Percentiles rank a stretch among this genome's conserved stretches.
Evolutionary conservation across 2,113 vertebrate species (phyloP).

Genomic region (Calidris pygmaea): DNA sequence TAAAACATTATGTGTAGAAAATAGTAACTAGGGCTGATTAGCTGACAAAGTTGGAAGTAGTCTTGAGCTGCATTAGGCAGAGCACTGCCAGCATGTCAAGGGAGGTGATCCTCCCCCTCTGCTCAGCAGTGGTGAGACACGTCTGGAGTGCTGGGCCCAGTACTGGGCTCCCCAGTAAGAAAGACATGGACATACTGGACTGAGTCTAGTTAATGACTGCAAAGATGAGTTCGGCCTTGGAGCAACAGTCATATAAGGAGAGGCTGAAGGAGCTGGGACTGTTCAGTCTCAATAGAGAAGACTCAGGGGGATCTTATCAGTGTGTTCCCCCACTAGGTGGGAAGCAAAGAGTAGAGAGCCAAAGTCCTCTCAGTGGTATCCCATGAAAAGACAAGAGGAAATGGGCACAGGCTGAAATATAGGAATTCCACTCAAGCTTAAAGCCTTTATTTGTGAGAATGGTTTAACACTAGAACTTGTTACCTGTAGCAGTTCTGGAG

Average conservation of each 20-base stretch:
- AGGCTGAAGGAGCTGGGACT: background rate
- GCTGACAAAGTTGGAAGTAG: background rate
- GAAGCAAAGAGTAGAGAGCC: background rate
- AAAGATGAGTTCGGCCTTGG: background rate
- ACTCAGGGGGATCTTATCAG: background rate
- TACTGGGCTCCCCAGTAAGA: background rate
- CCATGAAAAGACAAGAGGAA: background rate
- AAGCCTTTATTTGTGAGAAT: background rate
- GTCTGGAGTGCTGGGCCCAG: background rate
- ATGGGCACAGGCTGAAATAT: background rate
- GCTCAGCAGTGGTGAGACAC: background rate
- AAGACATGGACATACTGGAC: background rate
- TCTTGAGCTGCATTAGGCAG: background rate
- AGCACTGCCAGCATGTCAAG: background rate
- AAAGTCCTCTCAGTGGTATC: background rate
- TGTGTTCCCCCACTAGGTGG: background rate
- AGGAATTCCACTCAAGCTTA: background rate
- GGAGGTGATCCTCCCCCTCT: background rate
- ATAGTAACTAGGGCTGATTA: background rate
- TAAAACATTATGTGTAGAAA: background rate
- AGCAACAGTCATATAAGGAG: background rate
- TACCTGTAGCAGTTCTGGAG: background rate
- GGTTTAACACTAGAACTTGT: background rate
- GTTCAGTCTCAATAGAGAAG: background rate
- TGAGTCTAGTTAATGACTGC: background rate